Evolutionary conservation across 2,888 invertebrate species (phyloP).

Genomic region (Macropis europaea): DNA sequence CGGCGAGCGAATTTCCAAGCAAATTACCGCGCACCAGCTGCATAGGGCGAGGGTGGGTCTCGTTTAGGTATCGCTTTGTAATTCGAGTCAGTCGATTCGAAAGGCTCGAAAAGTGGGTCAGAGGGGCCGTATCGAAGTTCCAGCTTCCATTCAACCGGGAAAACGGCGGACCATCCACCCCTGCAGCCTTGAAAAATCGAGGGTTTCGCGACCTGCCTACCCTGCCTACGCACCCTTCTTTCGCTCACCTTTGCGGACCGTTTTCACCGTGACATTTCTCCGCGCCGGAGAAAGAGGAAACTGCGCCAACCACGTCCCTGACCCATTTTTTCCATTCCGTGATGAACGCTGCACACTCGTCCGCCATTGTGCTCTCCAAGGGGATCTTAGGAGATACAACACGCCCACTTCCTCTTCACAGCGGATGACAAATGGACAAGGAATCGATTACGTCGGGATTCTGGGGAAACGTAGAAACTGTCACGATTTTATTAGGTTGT

Average conservation of each 20-base stretch:
- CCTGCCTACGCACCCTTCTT: slow-evolving; percentile 33
- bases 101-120: slow-evolving; percentile 38
- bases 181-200: slow-evolving; percentile 35
- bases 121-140: slow-evolving; percentile 29
- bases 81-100: slow-evolving; percentile 34
- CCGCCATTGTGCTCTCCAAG: slow-evolving; percentile 48
- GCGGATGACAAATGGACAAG: too few relatives aligned
- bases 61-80: slow-evolving; percentile 40
- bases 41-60: too few relatives aligned
- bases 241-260: neutral
- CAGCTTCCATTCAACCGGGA: slow-evolving; percentile 38
- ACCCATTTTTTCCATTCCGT: slow-evolving; percentile 64
- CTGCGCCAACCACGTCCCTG: slow-evolving; percentile 59
- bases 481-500: too few relatives aligned
- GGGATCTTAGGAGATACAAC: too few relatives aligned
- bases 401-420: too few relatives aligned
- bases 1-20: slow-evolving; percentile 9
- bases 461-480: too few relatives aligned
- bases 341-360: slow-evolving; percentile 20
- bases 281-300: slow-evolving; percentile 58
- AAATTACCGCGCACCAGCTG: slow-evolving; percentile 45
- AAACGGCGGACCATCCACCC: slow-evolving; percentile 13
- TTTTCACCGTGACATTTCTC: slow-evolving; percentile 41
- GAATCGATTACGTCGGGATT: too few relatives aligned
- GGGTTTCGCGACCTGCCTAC: slow-evolving; percentile 39